Percentiles rank a stretch among this genome's conserved stretches.
Conservation (phyloP, 2,113 vertebrate genomes). For the Saguinus imperator region DNA sequence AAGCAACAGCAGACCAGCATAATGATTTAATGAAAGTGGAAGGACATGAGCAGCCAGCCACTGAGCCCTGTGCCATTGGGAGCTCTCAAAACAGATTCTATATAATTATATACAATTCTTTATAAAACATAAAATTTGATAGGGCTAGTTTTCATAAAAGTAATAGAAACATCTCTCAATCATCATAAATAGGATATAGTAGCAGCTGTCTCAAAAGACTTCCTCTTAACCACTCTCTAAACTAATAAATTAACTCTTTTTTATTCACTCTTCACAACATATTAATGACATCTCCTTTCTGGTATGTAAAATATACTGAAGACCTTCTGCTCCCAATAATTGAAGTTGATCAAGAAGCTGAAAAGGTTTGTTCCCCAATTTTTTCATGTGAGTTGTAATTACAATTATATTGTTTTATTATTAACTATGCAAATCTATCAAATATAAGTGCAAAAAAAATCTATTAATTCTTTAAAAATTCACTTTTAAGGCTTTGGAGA, state of each 20-base stretch:
- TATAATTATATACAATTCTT: not conserved
- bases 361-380: not conserved
- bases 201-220: not conserved
- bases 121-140: constrained; percentile 31
- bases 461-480: constrained; percentile 5
- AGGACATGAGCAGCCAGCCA: not conserved
- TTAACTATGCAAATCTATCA: not conserved
- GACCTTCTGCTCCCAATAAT: not conserved
- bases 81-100: constrained; percentile 35
- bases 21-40: not conserved
- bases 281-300: not conserved
- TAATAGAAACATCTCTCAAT: not conserved
- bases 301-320: not conserved
- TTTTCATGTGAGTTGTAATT: constrained; percentile 22
- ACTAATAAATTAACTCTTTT: constrained; percentile 16
- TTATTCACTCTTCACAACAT: not conserved
- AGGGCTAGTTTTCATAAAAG: not conserved
- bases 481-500: not conserved
- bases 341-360: not conserved
- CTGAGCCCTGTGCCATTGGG: not conserved
- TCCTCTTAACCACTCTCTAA: not conserved
- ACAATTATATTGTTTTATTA: not conserved
- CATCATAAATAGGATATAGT: not conserved
- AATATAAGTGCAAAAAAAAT: not conserved
- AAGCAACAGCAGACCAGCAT: not conserved